Evolutionary conservation across 1,140 invertebrate genomes (phyloP), one percentile per base, ranked within the genome.

Genomic region (Lanistes nyassanus): DNA sequence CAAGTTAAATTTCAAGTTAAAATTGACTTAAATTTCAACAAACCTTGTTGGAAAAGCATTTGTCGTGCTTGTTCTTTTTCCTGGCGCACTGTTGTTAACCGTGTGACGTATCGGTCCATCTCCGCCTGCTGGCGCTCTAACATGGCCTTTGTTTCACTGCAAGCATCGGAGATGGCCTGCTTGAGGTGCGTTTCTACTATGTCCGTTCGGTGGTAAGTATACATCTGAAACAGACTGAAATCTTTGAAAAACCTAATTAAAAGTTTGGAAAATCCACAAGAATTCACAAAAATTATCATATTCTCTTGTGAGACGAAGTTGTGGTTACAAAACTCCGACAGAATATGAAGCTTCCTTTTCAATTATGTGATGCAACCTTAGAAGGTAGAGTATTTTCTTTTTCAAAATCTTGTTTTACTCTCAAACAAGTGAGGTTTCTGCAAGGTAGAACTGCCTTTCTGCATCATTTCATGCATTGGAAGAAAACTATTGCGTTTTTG

Each of bases 141-240:
- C 42, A 79, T 69, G 34, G 81, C 78, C 76, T 84, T 76, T 47
- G 82, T 79, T 26, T 82, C 76, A 53, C 86, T 82, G 74, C 85
- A 86, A 83, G 92, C 91, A 64, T 93, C 91, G 7, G 91, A 66
- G 21, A 94, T 62, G 29, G 90, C 91, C 29, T 91, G 91, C 79
- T 92, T 91, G 56, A 94, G 83, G 74, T 92, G 89, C 5, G 91
- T 91, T 81, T 93, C 92, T 81, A 92, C 91, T 66, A 94, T 86
- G 86, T 93, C 91, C 37, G 84, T 69, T 80, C 91, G 89, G 19
- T 91, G 87, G 70, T 90, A 86, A 76, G 90, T 89, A 64, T 91
- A 85, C 78, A 89, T 89, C 88, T 90, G 68, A 81, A 26, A 74
- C 55, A 79, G 69, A n/a, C n/a, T n/a, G n/a, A n/a, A n/a, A n/a